Conservation (phyloP, 2,888 invertebrate species). For the Merodon equestris region DNA sequence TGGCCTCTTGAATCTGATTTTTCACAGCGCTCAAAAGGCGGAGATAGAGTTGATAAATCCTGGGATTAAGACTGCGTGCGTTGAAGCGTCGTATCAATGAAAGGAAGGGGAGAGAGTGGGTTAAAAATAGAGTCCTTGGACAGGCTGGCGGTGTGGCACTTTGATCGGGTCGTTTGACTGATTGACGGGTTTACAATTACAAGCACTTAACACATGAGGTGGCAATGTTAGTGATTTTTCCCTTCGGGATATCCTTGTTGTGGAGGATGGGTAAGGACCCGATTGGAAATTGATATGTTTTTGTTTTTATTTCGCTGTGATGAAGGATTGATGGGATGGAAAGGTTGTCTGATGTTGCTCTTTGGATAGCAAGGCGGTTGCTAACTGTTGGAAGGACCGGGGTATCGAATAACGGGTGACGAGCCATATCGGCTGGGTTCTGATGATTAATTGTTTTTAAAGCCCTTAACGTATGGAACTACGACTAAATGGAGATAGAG, state of each 20-base stretch:
- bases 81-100: slow-evolving; percentile 45
- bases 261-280: slow-evolving; percentile 37
- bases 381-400: no score
- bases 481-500: no score
- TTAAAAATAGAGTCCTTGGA: slow-evolving; percentile 45
- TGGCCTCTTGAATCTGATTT: slow-evolving; percentile 39
- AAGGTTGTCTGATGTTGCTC: no score
- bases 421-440: no score
- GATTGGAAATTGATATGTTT: slow-evolving; percentile 57
- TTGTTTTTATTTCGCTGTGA: background rate
- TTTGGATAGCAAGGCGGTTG: no score
- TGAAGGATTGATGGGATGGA: no score
- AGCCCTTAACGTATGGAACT: no score
- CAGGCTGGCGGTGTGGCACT: background rate
- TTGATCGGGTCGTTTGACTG: slow-evolving; percentile 34
- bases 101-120: slow-evolving; percentile 8
- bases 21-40: background rate
- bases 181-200: slow-evolving; percentile 45
- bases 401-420: no score
- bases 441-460: no score
- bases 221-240: slow-evolving; percentile 14
- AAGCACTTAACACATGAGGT: slow-evolving; percentile 46
- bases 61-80: slow-evolving; percentile 34
- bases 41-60: slow-evolving; percentile 41
- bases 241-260: slow-evolving; percentile 20